Conservation (phyloP, 1,140 invertebrate genomes). For the Psix sp. region DNA sequence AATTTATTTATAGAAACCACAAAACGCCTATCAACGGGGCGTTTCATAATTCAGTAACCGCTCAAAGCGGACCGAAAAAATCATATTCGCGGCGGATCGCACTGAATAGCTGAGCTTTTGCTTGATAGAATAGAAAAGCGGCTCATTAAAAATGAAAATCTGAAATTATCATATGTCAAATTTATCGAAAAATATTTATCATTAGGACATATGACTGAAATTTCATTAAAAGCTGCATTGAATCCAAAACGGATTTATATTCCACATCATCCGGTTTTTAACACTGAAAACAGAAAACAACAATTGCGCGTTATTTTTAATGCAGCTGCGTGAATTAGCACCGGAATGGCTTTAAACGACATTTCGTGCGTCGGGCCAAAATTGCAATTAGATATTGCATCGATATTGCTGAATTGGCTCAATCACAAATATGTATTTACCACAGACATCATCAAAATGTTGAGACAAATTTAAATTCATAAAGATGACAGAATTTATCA, state of each 20-base stretch:
- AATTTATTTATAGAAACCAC: neutral
- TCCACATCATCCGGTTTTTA: neutral
- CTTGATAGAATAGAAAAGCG: neutral
- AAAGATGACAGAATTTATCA: neutral
- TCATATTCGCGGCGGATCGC: neutral
- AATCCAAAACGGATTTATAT: neutral
- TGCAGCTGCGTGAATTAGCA: neutral
- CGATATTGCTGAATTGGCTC: neutral
- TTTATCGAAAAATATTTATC: neutral
- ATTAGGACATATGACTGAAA: neutral
- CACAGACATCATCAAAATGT: neutral
- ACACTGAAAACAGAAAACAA: neutral
- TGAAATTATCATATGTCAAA: neutral
- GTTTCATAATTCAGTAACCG: neutral
- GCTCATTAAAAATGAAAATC: neutral
- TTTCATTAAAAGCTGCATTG: neutral
- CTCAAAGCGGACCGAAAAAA: neutral
- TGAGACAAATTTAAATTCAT: conserved; percentile 1
- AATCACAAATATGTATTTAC: neutral
- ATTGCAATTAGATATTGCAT: neutral
- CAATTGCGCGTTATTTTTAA: neutral
- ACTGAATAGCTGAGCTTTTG: neutral
- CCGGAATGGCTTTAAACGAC: neutral
- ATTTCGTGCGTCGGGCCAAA: neutral
- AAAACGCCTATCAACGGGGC: neutral